Evolutionary conservation across 2,888 invertebrate species (phyloP).

Genomic region (Diarsia rubi): DNA sequence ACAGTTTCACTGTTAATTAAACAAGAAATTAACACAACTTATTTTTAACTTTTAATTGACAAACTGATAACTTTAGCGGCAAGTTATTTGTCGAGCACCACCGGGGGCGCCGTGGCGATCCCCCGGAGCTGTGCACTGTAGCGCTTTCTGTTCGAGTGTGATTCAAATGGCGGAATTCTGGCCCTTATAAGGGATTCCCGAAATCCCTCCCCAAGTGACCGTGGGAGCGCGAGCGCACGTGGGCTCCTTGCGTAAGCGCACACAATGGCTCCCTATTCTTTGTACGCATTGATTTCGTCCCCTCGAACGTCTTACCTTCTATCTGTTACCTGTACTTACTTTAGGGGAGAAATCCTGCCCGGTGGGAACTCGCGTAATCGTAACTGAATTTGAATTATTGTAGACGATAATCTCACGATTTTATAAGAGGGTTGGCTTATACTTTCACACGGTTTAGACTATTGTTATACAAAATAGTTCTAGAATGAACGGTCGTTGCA

Average conservation of each 20-base stretch:
- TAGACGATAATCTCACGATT: slow-evolving; percentile 81
- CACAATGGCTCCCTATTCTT: slow-evolving; percentile 87
- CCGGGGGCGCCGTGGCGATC: slow-evolving; percentile 79
- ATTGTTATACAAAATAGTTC: slow-evolving; percentile 80
- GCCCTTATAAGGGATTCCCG: slow-evolving; percentile 83
- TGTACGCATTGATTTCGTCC: slow-evolving; percentile 86
- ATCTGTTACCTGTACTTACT: slow-evolving; percentile 88
- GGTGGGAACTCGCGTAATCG: slow-evolving; percentile 87
- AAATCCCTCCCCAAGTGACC: slow-evolving; percentile 80
- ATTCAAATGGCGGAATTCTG: slow-evolving; percentile 68
- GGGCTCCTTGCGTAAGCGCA: slow-evolving; percentile 87
- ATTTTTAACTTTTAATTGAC: slow-evolving; percentile 78
- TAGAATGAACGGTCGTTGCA: slow-evolving; percentile 58
- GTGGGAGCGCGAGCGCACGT: slow-evolving; percentile 88
- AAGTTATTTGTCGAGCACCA: slow-evolving; percentile 62
- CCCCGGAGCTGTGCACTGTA: slow-evolving; percentile 83
- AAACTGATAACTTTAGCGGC: slow-evolving; percentile 68
- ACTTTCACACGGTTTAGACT: slow-evolving; percentile 85
- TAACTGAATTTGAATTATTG: slow-evolving; percentile 86
- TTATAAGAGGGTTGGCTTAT: slow-evolving; percentile 81
- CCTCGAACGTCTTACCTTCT: slow-evolving; percentile 87
- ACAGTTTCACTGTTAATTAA: slow-evolving; percentile 74
- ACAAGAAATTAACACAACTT: slow-evolving; percentile 78
- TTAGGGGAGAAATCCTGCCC: slow-evolving; percentile 87
- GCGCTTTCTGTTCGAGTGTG: slow-evolving; percentile 82